These are phyloP conservation scores for Acipenser oxyrinchus DNA, from an alignment of 2,797 vertebrate species.

Conservation along the genomic window DNA sequence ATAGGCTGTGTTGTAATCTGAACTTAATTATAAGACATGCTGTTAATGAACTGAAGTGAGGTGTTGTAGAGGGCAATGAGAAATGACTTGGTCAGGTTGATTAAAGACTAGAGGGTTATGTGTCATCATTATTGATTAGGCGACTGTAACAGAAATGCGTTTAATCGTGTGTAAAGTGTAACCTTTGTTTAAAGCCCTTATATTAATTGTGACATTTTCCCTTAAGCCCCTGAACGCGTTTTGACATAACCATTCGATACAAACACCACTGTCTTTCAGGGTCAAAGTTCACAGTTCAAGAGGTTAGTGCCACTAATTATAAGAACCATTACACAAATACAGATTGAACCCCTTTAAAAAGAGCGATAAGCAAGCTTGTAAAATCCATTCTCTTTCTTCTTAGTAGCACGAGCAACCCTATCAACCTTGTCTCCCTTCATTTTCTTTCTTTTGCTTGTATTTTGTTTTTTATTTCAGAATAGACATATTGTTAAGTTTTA, in stretches of 20 bases:
- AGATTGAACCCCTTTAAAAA: neutral
- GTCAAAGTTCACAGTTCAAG: neutral
- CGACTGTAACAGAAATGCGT: neutral
- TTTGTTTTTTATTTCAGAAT: too few species aligned
- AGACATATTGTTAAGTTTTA: too few species aligned
- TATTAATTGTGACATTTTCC: neutral
- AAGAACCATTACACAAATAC: neutral
- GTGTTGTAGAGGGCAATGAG: neutral
- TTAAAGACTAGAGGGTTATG: neutral
- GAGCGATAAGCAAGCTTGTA: neutral
- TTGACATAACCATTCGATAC: neutral
- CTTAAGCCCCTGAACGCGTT: neutral
- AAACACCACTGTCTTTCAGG: neutral
- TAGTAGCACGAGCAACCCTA: too few species aligned
- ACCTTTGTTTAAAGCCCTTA: neutral
- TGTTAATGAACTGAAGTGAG: neutral
- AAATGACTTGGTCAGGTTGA: neutral
- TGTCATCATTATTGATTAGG: constrained; percentile 5
- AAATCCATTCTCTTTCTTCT: too few species aligned
- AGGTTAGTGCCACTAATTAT: neutral
- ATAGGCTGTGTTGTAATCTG: constrained; percentile 11
- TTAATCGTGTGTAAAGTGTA: neutral
- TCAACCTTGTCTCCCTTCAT: too few species aligned
- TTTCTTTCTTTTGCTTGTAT: too few species aligned
- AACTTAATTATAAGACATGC: neutral